Base-by-base conservation (phyloP, 2,888 invertebrate genomes). In the Hofmannophila pseudospretella region DNA sequence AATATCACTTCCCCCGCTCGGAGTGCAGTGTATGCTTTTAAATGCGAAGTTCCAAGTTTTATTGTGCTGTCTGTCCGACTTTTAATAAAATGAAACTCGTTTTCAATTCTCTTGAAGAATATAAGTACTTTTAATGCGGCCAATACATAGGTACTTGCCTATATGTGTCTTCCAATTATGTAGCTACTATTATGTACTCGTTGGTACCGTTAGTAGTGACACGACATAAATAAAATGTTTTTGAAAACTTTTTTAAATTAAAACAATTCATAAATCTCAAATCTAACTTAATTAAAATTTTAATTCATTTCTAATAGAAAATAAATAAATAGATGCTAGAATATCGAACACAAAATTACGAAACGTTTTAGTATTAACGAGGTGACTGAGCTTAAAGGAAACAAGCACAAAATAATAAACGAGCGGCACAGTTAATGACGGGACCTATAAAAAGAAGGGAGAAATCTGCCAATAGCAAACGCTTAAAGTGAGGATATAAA, bases 391-490 rank as follows among this genome's bases (percentile, higher is more conserved):
- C 46, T n/a, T n/a, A 55, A 36, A 46, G 32, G 45, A 70, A 71
- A 70, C 60, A 70, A 68, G 64, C 54, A 50, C 59, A 67, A 67
- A 76, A 70, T 75, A 76, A 73, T 74, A 71, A 68, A 67, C 63
- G 66, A 53, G 62, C 67, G 71, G 74, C 75, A 79, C 75, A 75
- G 69, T 79, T 78, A 78, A 78, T 77, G 76, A 70, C 69, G 62
- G 62, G 62, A 58, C 64, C 61, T 59, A 72, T 72, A 74, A 72
- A 72, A 79, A 77, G 69, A 57, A 75, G 65, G 68, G 77, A 71
- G 69, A 78, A 81, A 84, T 79, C 77, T 81, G 79, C 81, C 85
- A 82, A 85, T 79, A 78, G 75, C 81, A 78, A 33, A 72, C 73
- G 77, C 78, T 41, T 80, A 77, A 79, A 77, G 78, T 78, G 68